A percentile compares a stretch with the other conserved stretches of the same genome.
phyloP scores from a whole-genome alignment of 2,113 vertebrate species.

The Camelus dromedarius region DNA sequence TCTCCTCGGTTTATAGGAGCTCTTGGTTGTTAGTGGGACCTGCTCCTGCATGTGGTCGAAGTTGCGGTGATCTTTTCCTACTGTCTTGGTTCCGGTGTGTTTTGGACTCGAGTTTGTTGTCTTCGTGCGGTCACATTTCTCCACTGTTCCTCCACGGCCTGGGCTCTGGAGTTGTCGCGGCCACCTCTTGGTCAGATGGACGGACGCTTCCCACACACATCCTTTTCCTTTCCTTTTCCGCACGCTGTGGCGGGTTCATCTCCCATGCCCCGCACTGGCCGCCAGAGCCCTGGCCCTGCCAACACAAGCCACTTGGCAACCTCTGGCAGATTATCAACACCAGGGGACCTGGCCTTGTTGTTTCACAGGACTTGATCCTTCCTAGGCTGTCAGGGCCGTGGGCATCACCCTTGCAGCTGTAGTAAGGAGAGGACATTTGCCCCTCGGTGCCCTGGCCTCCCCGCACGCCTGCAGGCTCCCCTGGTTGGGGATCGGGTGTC shows the following conservation, averaged over 20 bases:
- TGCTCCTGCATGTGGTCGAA: not conserved
- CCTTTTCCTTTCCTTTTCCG: not conserved
- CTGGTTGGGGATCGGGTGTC: not conserved
- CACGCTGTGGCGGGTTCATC: not conserved
- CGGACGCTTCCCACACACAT: not conserved
- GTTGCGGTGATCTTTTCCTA: not conserved
- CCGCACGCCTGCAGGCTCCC: not conserved
- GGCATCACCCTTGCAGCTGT: constrained; percentile 63
- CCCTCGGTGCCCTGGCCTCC: not conserved
- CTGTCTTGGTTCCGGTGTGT: not conserved
- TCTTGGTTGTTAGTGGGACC: not conserved
- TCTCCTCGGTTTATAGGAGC: not conserved
- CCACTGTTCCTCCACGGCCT: not conserved
- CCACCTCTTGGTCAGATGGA: not conserved
- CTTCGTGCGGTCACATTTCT: not conserved
- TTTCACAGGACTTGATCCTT: constrained; percentile 88
- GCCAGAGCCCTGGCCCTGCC: constrained; percentile 89
- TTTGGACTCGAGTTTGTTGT: not conserved
- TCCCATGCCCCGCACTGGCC: constrained; percentile 74
- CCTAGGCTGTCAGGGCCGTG: constrained; percentile 89
- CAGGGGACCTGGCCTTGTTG: constrained; percentile 91
- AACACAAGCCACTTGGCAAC: constrained; percentile 91
- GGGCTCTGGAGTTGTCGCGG: not conserved
- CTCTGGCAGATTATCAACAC: constrained; percentile 90
- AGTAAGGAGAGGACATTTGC: not conserved